Evolutionary conservation across 2,888 invertebrate genomes (phyloP).

Genomic region (Lasioglossum lativentre): DNA sequence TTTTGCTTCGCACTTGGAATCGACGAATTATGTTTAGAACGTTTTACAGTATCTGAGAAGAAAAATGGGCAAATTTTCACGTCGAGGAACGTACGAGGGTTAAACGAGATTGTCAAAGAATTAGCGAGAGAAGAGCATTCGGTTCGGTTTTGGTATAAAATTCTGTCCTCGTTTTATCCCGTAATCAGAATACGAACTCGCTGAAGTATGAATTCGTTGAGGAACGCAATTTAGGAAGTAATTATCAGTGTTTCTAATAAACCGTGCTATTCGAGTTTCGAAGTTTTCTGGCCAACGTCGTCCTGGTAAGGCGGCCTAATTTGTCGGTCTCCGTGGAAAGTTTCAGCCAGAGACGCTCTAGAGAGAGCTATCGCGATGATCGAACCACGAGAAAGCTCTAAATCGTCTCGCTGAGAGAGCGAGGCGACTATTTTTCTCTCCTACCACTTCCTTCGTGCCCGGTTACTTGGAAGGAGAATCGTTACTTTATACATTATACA

Average conservation of each 20-base stretch:
- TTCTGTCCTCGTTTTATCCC: background rate
- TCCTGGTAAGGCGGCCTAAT: conserved; percentile 25
- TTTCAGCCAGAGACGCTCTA: conserved; percentile 67
- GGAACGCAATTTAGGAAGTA: background rate
- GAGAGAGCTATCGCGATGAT: conserved; percentile 67
- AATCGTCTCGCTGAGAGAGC: conserved; percentile 53
- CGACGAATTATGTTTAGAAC: background rate
- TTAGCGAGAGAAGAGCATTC: background rate
- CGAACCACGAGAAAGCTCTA: conserved; percentile 71
- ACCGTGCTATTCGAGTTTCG: background rate
- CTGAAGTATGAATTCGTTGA: background rate
- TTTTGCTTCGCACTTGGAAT: no score
- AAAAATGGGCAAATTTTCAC: background rate
- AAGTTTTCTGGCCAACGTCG: background rate
- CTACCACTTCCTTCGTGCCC: conserved; percentile 39
- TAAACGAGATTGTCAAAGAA: background rate
- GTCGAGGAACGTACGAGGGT: background rate
- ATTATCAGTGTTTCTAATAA: background rate
- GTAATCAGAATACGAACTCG: background rate
- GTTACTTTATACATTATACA: conserved; percentile 78
- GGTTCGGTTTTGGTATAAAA: background rate
- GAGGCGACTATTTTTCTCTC: conserved; percentile 36
- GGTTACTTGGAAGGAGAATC: conserved; percentile 72
- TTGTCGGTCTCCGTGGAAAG: conserved; percentile 68
- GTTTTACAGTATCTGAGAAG: background rate